Evolutionary conservation across 2,888 invertebrate species (phyloP).

Genomic region (Oscheius sp.): DNA sequence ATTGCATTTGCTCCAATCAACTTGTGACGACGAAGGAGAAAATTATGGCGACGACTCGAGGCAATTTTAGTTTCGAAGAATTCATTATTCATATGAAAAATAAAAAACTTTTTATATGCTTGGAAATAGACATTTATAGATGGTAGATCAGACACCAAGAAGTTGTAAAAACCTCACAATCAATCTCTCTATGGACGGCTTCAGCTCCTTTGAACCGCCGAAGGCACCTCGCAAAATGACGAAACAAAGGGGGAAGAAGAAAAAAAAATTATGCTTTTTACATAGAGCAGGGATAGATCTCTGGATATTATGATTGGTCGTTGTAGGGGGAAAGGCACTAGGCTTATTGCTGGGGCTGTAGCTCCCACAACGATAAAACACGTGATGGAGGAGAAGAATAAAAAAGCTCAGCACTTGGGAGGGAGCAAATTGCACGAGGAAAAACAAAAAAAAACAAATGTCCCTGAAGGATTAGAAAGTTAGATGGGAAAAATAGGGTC

Average conservation of each 20-base stretch:
- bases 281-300: constrained; percentile 17
- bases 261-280: constrained; percentile 19
- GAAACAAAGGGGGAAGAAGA: constrained; percentile 17
- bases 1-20: too few species aligned
- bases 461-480: constrained; percentile 26
- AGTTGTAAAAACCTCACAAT: constrained; percentile 23
- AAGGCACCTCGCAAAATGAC: constrained; percentile 30
- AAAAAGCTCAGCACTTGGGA: constrained; percentile 39
- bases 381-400: not conserved
- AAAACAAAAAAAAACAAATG: constrained; percentile 5
- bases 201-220: not conserved
- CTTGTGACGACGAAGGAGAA: too few species aligned
- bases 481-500: not conserved
- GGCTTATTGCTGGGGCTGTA: not conserved
- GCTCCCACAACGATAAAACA: constrained; percentile 22
- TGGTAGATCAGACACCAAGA: constrained; percentile 25
- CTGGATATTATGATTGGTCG: constrained; percentile 29
- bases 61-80: too few species aligned
- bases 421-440: not conserved
- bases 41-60: too few species aligned
- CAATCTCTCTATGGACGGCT: constrained; percentile 17
- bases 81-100: too few species aligned
- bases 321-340: constrained; percentile 25
- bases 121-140: constrained; percentile 2
- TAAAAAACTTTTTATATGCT: not conserved